These are phyloP conservation scores for Gadus chalcogrammus DNA, from an alignment of 2,113 vertebrate genomes.

Conservation along the genomic window DNA sequence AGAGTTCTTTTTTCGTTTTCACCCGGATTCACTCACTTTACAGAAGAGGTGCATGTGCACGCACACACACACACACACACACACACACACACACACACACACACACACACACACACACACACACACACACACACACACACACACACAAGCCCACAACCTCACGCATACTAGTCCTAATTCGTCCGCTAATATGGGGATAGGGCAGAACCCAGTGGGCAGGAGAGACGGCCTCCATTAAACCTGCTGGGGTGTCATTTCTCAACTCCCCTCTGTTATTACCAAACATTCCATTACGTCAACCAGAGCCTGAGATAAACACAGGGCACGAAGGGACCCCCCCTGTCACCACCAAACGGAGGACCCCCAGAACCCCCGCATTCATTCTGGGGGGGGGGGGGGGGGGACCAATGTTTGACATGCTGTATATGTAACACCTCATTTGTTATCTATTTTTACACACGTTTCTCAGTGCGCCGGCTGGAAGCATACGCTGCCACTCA, in stretches of 20 bases:
- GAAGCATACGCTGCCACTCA: not conserved
- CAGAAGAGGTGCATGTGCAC: not conserved
- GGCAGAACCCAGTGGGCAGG: conserved; percentile 28
- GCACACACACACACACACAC: not conserved
- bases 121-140: not conserved
- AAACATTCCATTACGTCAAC: conserved; percentile 60
- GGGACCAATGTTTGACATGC: conserved; percentile 30
- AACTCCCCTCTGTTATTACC: conserved; percentile 65
- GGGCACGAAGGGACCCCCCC: conserved; percentile 57
- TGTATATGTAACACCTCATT: conserved; percentile 3
- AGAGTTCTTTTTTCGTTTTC: too few species aligned
- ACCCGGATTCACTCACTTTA: too few species aligned
- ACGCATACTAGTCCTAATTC: conserved; percentile 30
- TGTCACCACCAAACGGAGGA: conserved; percentile 20
- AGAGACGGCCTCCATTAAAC: conserved; percentile 42
- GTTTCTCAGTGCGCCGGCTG: not conserved
- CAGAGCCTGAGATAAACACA: conserved; percentile 64
- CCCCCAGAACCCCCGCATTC: conserved; percentile 23
- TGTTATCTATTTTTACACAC: not conserved
- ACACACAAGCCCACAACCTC: not conserved
- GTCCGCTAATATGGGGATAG: conserved; percentile 52
- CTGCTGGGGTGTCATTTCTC: conserved; percentile 52
- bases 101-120: not conserved
- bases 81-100: not conserved
- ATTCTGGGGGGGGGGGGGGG: conserved; percentile 13